Percentiles rank a stretch among this genome's conserved stretches.
Conservation (phyloP, 2,888 invertebrate genomes). For the Shargacucullia verbasci region DNA sequence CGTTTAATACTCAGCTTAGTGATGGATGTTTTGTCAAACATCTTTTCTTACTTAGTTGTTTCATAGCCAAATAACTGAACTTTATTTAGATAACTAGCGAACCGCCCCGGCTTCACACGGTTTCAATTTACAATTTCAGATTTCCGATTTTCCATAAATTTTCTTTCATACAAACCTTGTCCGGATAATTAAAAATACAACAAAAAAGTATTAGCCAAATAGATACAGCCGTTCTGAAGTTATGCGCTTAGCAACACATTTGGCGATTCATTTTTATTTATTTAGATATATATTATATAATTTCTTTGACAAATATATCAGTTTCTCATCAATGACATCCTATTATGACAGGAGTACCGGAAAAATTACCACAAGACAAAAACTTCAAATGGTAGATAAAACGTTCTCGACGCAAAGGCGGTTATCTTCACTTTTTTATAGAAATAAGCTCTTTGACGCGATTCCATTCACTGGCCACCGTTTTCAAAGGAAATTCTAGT, state of each 20-base stretch:
- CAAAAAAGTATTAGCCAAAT: too few species aligned
- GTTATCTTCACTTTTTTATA: slow-evolving; percentile 48
- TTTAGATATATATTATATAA: too few species aligned
- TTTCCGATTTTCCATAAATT: too few species aligned
- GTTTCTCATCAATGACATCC: background rate
- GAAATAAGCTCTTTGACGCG: slow-evolving; percentile 53
- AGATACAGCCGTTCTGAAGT: too few species aligned
- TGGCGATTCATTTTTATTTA: too few species aligned
- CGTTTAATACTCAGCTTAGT: slow-evolving; percentile 23
- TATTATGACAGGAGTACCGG: slow-evolving; percentile 1
- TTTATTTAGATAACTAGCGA: too few species aligned
- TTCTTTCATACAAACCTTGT: too few species aligned
- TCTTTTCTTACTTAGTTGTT: background rate
- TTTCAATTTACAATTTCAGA: too few species aligned
- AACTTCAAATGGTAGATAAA: slow-evolving; percentile 40
- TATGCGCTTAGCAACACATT: too few species aligned
- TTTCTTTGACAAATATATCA: background rate
- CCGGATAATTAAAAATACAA: too few species aligned
- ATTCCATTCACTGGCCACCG: slow-evolving; percentile 36
- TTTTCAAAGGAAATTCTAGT: slow-evolving; percentile 44
- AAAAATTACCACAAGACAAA: slow-evolving; percentile 25
- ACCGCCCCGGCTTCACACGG: too few species aligned
- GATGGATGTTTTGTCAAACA: slow-evolving; percentile 39
- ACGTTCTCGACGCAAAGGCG: slow-evolving; percentile 18
- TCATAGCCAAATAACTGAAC: too few species aligned